Evolutionary conservation across 92 coral and sea anemone species (phyloP), one percentile per base, ranked within the genome.

Genomic region (Hydrozoanthus gracilis): DNA sequence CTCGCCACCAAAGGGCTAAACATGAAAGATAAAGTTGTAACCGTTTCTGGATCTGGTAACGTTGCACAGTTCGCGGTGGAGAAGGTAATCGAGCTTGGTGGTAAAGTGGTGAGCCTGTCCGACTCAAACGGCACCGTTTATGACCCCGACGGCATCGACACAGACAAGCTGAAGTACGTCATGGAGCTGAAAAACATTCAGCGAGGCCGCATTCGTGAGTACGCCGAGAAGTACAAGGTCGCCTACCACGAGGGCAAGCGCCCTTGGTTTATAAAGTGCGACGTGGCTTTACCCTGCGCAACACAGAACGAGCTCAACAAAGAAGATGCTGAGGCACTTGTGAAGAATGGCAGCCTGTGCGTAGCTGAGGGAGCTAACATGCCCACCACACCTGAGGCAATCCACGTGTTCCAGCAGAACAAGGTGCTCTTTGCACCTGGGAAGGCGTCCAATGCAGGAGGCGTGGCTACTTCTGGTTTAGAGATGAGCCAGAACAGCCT

Each of bases 401-500:
- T 94, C 70, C 91, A 88, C 60, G 92, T 94, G 47, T 84, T 94
- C 67, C 98, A 90, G 86, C 78, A 82, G 44, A 88, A 78, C 64
- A 90, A 88, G 73, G 91, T 94, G 10, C 77, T 94, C 70, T 94
- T 73, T 71, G 98, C 91, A 27, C 98, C 98, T 44, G 98, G 98
- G 45, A 94, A 94, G 83, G 98, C 98, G 3, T 88, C 98, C 35
- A 94, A 94, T 66, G 98, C 98, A 4, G 98, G 98, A 16, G 98
- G 98, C 17, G 98, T 94, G 79, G 98, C 98, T 11, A 94, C 93
- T 55, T 94, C 98, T 66, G 98, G 98, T 12, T 87, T 94, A 67
- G 98, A 94, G 89, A 94, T 94, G 98, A 94, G 95, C 87, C 98
- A 94, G 64, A 94, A 94, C 83, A 94, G 98, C 90, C 88, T 86